Base-by-base conservation (phyloP, 2,113 vertebrate species). In the Mesembrinibis cayennensis region DNA sequence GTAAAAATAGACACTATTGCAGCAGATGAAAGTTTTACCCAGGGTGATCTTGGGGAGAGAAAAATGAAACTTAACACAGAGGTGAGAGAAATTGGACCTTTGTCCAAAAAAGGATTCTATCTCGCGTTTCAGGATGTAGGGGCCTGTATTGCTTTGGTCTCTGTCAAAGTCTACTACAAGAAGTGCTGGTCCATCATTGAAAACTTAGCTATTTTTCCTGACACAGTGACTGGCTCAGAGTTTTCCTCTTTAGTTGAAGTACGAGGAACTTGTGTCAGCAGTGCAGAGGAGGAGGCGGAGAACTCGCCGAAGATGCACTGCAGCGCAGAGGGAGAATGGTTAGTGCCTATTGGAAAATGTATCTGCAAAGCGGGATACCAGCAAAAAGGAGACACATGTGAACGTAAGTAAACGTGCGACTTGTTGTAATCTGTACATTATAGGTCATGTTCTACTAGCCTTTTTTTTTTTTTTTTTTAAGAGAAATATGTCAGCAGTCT, bases 51-150 rank as follows among this genome's bases (percentile, higher is more conserved):
- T 97, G 99, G 99, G 59, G 99, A 99, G 97, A 98, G 99, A 97
- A 99, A 99, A 98, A 99, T 99, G 99, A 99, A 99, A 98, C 98
- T 99, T 97, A 99, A 99, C 95, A 99, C 99, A 52, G 99, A 99
- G 97, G 99, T 99, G 98, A 99, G 99, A 96, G 99, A 99, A 97
- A 99, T 99, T 96, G 99, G 99, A 91, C 99, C 99, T 89, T 98
- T 99, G 97, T 99, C 99, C 96, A 98, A 99, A 93, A 99, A 99
- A 96, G 99, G 99, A 98, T 99, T 99, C 98, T 99, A 99, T 98
- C 98, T 99, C 98, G 99, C 99, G 32, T 99, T 99, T 98, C 99
- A 99, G 99, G 99, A 99, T 36, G 99, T 99, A 74, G 99, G 99
- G 93, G 99, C 99, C 85, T 99, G 99, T 95, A 99, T 99, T 96